Evolutionary conservation across 2,113 vertebrate genomes (phyloP), one percentile per base, ranked within the genome.

Genomic region (Serranochromis macrocephalus): DNA sequence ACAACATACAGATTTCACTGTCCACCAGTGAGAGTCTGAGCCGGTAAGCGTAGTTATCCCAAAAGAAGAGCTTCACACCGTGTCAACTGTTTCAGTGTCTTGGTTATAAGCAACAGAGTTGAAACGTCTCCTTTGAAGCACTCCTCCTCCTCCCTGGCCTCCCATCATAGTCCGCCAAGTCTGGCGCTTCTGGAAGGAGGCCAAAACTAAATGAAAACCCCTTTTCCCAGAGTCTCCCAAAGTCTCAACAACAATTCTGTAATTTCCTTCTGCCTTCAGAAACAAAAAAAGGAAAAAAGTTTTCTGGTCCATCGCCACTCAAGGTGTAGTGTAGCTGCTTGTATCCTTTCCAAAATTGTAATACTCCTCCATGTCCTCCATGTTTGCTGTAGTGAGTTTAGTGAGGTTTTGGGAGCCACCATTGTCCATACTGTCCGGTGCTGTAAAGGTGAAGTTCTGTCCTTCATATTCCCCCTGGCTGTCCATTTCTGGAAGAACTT

Each of bases 281-380:
- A 79, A 42, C 29, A 68, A 79, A 17, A 54, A 40, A 38, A 51
- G n/a, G 29, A 58, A 71, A 4, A 14, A 47, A 87, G 26, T 81
- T 63, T 16, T 88, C 42, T 38, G 38, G 80, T 91, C 36, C 61
- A 36, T 84, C 58, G 9, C 42, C 42, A 9, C 90, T 97, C 94
- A 97, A 16, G 94, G 95, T 58, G 96, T 94, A 17, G 91, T 86
- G 90, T 97, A 97, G 93, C 90, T 96, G 89, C 89, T 94, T 14
- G 96, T 94, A 83, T 97, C 96, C 87, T 97, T 97, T 84, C 95
- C 96, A 63, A 97, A 97, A 80, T 97, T 98, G 95, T 99, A 99
- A 92, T 98, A 99, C 21, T 98, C 98, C 96, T 99, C 98, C 93
- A 96, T 96, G 91, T 99, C 98, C 80, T 98, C 98, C 96, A 99